Evolutionary conservation across 2,888 invertebrate genomes (phyloP), one percentile per base, ranked within the genome.

Genomic region (Caenorhabditis parvicauda): DNA sequence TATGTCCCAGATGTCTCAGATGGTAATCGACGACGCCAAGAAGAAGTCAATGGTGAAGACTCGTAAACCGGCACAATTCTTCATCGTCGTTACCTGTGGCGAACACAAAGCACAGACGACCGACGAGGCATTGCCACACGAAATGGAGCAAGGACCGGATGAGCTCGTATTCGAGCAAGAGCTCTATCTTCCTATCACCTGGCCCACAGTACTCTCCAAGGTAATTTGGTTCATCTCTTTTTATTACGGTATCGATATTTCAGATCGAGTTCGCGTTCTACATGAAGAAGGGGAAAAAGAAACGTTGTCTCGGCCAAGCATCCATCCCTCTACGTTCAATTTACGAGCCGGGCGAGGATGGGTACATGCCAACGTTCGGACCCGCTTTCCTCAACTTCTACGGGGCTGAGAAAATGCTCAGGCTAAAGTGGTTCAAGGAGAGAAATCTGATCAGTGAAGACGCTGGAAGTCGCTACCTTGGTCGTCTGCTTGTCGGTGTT

Each of bases 361-460:
- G 76, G 32, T 75, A 59, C 49, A 56, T 76, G 44, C 76, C 76
- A 21, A 64, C 57, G 1, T 76, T 70, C 32, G 77, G 77, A 29
- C 77, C 76, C 3, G 59, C 70, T 1, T 75, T 60, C 55, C 27
- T 77, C 35, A 70, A 70, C 39, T 67, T 77, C 37, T 77, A 70
- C 54, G 77, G 76, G 19, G 64, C 62, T 38, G 74, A 73, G 44
- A 27, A 38, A 29, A 42, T 60, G 24, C 65, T 59, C 14, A 25
- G 55, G 28, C 55, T 72, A 41, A 64, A 59, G 50, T 41, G 56
- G 37, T 54, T 62, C 28, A 43, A 50, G 38, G 52, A 48, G 55
- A 43, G 55, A 53, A 50, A 51, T 46, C 35, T 29, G 55, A 37
- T 49, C 52, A 3, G 54, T 43, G 47, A 48, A 21, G 60, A 75